Conservation (phyloP, 2,113 vertebrate genomes). For the Phylloscopus trochilus region DNA sequence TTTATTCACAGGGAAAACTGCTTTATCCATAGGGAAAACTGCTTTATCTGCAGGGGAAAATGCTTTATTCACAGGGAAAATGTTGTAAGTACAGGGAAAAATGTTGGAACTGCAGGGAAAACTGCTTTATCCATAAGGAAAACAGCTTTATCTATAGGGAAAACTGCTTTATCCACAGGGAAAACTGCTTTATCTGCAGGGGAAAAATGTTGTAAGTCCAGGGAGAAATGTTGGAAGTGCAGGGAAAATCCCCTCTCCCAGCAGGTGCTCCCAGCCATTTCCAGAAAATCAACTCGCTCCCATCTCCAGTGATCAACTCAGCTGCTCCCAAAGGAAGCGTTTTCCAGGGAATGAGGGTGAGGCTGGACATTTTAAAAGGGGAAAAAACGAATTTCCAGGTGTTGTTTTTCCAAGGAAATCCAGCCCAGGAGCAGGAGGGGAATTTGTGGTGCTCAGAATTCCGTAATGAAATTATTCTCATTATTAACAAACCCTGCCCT, state of each 20-base stretch:
- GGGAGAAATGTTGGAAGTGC: not conserved
- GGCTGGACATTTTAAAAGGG: not conserved
- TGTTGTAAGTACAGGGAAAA: not conserved
- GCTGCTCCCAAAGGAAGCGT: not conserved
- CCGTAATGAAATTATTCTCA: not conserved
- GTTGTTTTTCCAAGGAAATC: not conserved
- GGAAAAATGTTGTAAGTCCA: not conserved
- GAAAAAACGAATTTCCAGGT: rapidly evolving
- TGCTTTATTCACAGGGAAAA: no score
- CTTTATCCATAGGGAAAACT: not conserved
- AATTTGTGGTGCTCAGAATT: rapidly evolving
- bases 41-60: not conserved
- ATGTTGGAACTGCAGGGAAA: not conserved
- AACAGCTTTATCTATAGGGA: not conserved
- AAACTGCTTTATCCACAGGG: not conserved
- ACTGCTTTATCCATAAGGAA: not conserved
- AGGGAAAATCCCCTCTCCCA: not conserved
- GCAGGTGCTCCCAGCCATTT: not conserved
- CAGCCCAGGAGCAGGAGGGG: not conserved
- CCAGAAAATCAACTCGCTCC: not conserved
- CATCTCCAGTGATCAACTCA: not conserved
- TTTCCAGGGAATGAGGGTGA: not conserved
- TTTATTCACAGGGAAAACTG: not conserved
- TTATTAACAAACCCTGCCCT: rapidly evolving
- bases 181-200: not conserved